A percentile compares a stretch with the other conserved stretches of the same genome.
phyloP scores from a whole-genome alignment of 2,113 vertebrate species.

The Cinclus cinclus region DNA sequence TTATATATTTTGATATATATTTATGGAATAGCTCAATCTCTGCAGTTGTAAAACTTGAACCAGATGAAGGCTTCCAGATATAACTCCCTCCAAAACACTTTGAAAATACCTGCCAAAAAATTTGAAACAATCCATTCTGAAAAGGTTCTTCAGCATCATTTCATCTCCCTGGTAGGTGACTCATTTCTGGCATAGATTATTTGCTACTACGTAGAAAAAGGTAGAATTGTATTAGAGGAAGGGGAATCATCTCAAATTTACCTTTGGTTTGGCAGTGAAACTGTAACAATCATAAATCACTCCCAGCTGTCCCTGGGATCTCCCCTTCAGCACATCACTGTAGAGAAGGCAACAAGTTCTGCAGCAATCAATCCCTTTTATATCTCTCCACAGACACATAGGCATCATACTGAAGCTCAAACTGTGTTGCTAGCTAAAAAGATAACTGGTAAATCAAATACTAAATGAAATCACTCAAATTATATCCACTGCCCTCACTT shows the following conservation, averaged over 20 bases:
- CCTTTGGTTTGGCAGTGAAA: constrained; percentile 1
- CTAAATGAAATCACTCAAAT: neutral
- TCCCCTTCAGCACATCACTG: neutral
- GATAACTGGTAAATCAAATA: constrained; percentile 36
- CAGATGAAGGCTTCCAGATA: neutral
- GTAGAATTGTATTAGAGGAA: neutral
- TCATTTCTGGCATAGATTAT: neutral
- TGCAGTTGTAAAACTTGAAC: neutral
- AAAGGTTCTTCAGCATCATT: neutral
- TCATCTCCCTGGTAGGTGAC: neutral
- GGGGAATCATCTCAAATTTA: constrained; percentile 13
- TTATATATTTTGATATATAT: neutral
- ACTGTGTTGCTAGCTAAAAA: neutral
- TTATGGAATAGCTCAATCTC: neutral
- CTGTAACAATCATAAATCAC: constrained; percentile 8
- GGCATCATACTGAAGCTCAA: neutral
- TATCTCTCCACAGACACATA: constrained; percentile 18
- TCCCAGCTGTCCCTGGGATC: constrained; percentile 22
- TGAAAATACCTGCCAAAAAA: neutral
- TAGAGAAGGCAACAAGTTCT: constrained; percentile 44
- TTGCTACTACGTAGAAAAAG: neutral
- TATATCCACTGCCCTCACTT: neutral
- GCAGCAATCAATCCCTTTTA: constrained; percentile 46
- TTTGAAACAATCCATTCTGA: neutral
- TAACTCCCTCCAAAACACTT: neutral